Evolutionary conservation across 2,888 invertebrate species (phyloP), one percentile per base, ranked within the genome.

Genomic region (Pyralis farinalis): DNA sequence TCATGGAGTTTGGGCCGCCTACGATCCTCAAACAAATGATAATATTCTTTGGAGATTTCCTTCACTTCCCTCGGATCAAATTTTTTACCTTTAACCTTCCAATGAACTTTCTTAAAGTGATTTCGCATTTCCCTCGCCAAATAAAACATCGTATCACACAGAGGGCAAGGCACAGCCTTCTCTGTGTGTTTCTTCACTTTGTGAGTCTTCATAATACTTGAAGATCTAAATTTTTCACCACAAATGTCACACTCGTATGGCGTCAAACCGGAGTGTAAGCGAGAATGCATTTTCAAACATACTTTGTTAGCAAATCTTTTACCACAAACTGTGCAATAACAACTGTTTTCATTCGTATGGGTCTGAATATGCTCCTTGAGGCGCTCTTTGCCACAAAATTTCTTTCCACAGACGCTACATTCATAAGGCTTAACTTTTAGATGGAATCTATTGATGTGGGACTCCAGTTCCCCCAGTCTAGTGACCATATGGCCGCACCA

Each of bases 21-120:
- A 4, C 59, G 46, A 39, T 63, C 56, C 21, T 62, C 58, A 32
- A 63, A 57, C 25, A 59, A 29, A 47, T 55, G 39, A 33, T 59
- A 59, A 31, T 42, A 50, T 10, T 54, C 53, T n/a, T 46, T 45
- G 1, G 30, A 29, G 12, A 57, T 32, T 7, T 54, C 54, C 21
- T 54, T 49, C 7, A 55, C 46, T 27, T 54, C 51, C 32, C 45
- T 47, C 2, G 51, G 53, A 31, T 58, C 50, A 30, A 55, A 54
- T 12, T 51, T 51, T 28, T 46, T 47, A 6, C 46, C 49, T 29
- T 50, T 55, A 37, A 47, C 46, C 22, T 48, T 51, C 53, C 55
- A 57, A 42, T 60, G 59, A 1, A 51, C 49, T 30, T 52, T 57
- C 29, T 57, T 58, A n/a, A 58, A 54, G 42, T 60, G 60, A 12